A percentile compares a stretch with the other conserved stretches of the same genome.
Evolutionary conservation across 2,888 invertebrate genomes (phyloP).

Genomic region (Mythimna impura): DNA sequence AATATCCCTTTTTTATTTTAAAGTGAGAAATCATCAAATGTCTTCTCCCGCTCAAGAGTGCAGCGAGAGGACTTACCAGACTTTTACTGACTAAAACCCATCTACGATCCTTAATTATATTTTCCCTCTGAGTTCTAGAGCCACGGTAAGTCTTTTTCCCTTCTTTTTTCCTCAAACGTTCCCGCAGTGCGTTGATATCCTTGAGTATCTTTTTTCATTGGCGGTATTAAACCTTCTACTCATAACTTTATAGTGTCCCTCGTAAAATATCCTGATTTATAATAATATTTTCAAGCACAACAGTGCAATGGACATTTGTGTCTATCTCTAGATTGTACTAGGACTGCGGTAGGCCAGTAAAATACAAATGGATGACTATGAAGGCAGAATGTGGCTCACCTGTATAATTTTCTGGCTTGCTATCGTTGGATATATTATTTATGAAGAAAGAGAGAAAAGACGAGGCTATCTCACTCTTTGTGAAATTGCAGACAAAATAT

Average conservation of each 20-base stretch:
- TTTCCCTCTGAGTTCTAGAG: too few species aligned
- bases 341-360: conserved; percentile 29
- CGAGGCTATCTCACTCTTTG: too few species aligned
- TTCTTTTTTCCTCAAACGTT: too few species aligned
- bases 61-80: too few species aligned
- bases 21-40: too few species aligned
- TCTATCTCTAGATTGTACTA: conserved; percentile 33
- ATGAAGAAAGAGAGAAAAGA: background rate
- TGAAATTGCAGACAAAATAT: background rate
- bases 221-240: conserved; percentile 12
- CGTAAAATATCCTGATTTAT: conserved; percentile 43
- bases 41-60: too few species aligned
- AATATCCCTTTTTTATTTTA: too few species aligned
- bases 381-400: conserved; percentile 18
- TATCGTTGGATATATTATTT: background rate
- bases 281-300: conserved; percentile 39
- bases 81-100: too few species aligned
- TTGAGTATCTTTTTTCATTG: background rate
- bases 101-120: too few species aligned
- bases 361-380: conserved; percentile 40
- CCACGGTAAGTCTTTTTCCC: too few species aligned
- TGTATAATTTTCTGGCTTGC: conserved; percentile 11
- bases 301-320: conserved; percentile 43
- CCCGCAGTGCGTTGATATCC: too few species aligned
- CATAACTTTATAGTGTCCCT: background rate